Evolutionary conservation across 2,113 vertebrate genomes (phyloP).

Genomic region (Vulpes ferrilata): DNA sequence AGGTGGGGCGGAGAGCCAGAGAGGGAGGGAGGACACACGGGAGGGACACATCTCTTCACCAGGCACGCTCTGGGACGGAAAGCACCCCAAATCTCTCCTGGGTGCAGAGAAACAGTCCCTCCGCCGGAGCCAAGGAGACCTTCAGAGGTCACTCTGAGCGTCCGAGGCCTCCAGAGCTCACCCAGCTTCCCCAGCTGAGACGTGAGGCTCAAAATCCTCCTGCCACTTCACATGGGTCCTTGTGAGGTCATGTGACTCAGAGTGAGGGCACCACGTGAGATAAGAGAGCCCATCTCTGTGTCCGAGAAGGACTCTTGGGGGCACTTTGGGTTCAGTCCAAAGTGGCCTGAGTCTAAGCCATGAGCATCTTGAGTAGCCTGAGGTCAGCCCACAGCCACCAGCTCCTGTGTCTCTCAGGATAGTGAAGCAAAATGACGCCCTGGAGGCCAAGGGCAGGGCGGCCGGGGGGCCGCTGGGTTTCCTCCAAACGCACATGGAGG

Average conservation of each 20-base stretch:
- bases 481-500: not conserved
- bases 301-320: fast-evolving
- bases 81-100: fast-evolving
- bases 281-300: fast-evolving
- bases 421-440: not conserved
- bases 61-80: fast-evolving
- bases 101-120: not conserved
- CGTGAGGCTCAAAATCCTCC: not conserved
- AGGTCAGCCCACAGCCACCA: not conserved
- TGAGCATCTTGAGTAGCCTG: fast-evolving
- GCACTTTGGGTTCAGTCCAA: not conserved
- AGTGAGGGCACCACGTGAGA: fast-evolving
- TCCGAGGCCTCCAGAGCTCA: not conserved
- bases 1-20: not conserved
- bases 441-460: fast-evolving
- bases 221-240: not conserved
- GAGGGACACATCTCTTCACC: fast-evolving
- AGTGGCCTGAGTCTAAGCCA: not conserved
- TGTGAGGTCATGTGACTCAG: not conserved
- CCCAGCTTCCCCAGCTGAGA: not conserved
- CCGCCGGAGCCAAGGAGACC: not conserved
- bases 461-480: fast-evolving
- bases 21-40: not conserved
- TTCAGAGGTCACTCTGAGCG: not conserved
- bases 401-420: not conserved